Percentiles rank a stretch among this genome's conserved stretches.
Evolutionary conservation across 2,888 invertebrate genomes (phyloP).

Genomic region (Cyclophora albipunctata): DNA sequence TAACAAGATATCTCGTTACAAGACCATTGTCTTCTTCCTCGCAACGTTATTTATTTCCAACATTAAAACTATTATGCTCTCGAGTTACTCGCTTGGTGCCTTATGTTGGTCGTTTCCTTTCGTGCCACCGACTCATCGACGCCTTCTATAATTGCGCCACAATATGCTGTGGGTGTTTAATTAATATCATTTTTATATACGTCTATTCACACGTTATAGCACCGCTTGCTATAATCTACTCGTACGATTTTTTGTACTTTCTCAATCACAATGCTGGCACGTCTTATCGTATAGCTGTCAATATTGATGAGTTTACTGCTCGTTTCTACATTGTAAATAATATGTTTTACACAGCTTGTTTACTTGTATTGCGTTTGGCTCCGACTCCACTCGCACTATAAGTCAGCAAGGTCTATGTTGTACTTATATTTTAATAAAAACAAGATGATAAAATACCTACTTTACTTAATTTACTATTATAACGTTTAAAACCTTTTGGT

Average conservation of each 20-base stretch:
- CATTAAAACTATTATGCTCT: conserved; percentile 68
- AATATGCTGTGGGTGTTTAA: conserved; percentile 48
- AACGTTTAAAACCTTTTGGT: too few species aligned
- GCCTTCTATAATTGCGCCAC: conserved; percentile 48
- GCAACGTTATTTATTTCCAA: conserved; percentile 64
- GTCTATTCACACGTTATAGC: conserved; percentile 51
- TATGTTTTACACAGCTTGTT: too few species aligned
- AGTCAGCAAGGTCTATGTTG: too few species aligned
- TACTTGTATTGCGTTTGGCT: too few species aligned
- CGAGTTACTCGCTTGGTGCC: conserved; percentile 43
- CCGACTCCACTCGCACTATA: too few species aligned
- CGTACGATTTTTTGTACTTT: conserved; percentile 40
- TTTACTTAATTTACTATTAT: too few species aligned
- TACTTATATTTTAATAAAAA: too few species aligned
- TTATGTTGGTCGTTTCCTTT: conserved; percentile 54
- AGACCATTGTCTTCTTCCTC: conserved; percentile 64
- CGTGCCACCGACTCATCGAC: conserved; percentile 56
- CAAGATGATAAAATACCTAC: too few species aligned
- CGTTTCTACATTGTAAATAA: conserved; percentile 17
- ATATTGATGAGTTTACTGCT: conserved; percentile 53
- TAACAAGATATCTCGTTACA: conserved; percentile 67
- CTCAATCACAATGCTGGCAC: conserved; percentile 43
- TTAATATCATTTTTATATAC: conserved; percentile 55
- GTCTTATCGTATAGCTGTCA: conserved; percentile 41
- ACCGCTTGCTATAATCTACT: conserved; percentile 32